Percentiles rank a stretch among this genome's conserved stretches.
phyloP scores from a whole-genome alignment of 2,888 invertebrate genomes.

The Lagria hirta region DNA sequence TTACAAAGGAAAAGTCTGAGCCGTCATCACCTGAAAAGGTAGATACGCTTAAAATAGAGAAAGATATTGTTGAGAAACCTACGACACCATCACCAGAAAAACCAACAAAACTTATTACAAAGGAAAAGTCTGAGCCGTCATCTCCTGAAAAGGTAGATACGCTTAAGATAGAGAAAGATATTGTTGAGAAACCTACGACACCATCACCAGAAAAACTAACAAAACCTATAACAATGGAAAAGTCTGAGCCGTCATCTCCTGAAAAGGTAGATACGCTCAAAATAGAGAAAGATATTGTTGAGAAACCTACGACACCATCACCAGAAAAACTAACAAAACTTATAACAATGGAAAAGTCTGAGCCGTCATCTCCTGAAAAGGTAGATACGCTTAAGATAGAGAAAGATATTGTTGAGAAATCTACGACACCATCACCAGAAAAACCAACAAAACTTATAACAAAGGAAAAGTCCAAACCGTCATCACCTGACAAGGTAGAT shows the following conservation, averaged over 20 bases:
- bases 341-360: neutral
- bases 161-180: too few species aligned
- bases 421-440: neutral
- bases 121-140: too few species aligned
- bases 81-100: slow-evolving; percentile 15
- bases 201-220: too few species aligned
- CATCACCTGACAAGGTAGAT: slow-evolving; percentile 11
- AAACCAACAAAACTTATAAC: slow-evolving; percentile 9
- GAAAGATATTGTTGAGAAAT: neutral
- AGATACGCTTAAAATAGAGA: neutral
- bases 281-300: too few species aligned
- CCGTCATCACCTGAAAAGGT: slow-evolving; percentile 3
- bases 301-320: too few species aligned
- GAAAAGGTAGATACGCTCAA: too few species aligned
- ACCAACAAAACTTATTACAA: slow-evolving; percentile 7
- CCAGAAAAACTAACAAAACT: slow-evolving; percentile 3
- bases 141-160: too few species aligned
- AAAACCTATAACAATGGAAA: too few species aligned
- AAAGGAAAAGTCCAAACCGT: slow-evolving; percentile 11
- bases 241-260: too few species aligned
- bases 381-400: neutral
- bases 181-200: too few species aligned
- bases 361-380: slow-evolving; percentile 1
- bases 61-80: slow-evolving; percentile 5
- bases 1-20: neutral